A percentile compares a stretch with the other conserved stretches of the same genome.
Conservation (phyloP, 2,888 invertebrate genomes). For the Yponomeuta evonymella region DNA sequence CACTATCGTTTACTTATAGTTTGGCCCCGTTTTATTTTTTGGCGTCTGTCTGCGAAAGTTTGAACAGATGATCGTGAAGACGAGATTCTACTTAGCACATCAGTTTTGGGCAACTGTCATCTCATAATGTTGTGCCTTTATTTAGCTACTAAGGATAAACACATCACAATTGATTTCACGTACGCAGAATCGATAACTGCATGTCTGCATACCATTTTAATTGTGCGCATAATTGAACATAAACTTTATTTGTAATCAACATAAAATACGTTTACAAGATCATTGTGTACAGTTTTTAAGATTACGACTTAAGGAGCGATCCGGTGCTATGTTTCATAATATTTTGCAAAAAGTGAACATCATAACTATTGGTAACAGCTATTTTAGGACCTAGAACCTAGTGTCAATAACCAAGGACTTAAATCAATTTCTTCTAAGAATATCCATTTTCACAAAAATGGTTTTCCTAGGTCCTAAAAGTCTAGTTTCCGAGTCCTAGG, state of each 20-base stretch:
- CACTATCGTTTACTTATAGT: background rate
- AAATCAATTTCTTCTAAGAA: no score
- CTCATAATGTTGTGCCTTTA: background rate
- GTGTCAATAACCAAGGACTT: no score
- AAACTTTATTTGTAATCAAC: background rate
- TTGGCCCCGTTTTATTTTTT: slow-evolving; percentile 5
- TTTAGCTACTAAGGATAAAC: background rate
- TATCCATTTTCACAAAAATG: no score
- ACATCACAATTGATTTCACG: background rate
- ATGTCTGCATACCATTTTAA: background rate
- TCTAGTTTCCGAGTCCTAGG: no score
- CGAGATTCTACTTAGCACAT: background rate
- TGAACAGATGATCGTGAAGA: background rate
- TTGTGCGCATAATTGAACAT: background rate
- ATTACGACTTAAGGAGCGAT: background rate
- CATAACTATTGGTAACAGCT: no score
- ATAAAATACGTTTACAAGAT: background rate
- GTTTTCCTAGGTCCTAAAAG: no score
- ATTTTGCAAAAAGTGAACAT: no score
- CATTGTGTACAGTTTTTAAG: background rate
- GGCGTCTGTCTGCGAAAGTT: background rate
- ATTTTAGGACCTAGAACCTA: no score
- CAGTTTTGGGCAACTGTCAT: background rate
- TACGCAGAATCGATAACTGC: background rate
- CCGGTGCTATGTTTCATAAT: no score